Evolutionary conservation across 2,888 invertebrate species (phyloP), one percentile per base, ranked within the genome.

Genomic region (Gastracanthus pulcherrimus): DNA sequence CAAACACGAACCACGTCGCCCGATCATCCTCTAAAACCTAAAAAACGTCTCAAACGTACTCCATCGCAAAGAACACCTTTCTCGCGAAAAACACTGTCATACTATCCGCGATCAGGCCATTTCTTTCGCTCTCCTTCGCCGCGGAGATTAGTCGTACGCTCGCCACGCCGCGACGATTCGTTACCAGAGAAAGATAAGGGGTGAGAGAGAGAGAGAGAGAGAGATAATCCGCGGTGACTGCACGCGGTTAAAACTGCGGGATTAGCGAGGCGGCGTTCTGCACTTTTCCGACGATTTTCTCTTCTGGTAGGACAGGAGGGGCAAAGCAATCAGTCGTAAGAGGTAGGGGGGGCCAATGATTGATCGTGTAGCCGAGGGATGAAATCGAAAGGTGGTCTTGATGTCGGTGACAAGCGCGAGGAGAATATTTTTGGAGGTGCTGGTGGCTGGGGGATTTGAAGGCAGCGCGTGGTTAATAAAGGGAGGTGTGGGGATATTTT

Each of bases 301-400:
- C 31, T 62, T 23, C 13, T 19, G 23, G 11, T 11, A 19, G 26
- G 23, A 38, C 45, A 5, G 13, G 31, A 16, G 7, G 3, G 29
- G 31, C 3, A 29, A 34, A 23, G 64, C 9, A 51, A 67, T 67
- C 76, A 36, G 19, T n/a, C n/a, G n/a, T n/a, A n/a, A n/a, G n/a
- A n/a, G n/a, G n/a, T n/a, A n/a, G n/a, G n/a, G 64, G 19, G 45
- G n/a, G 23, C 45, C 51, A 58, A 67, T 72, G 79, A 78, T 78
- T 45, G 70, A 78, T 78, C 62, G 48, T 48, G 36, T 26, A 31
- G 36, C 51, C 51, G 62, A 19, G n/a, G 41, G 29, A 6, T 31
- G 34, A 19, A 70, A 70, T 70, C 51, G 13, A 34, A 51, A 19
- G 55, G 26, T 55, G 70, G 51, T 23, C 9, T 55, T 13, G 55